Conservation (phyloP, 2,888 invertebrate species). For the Limenitis camilla region DNA sequence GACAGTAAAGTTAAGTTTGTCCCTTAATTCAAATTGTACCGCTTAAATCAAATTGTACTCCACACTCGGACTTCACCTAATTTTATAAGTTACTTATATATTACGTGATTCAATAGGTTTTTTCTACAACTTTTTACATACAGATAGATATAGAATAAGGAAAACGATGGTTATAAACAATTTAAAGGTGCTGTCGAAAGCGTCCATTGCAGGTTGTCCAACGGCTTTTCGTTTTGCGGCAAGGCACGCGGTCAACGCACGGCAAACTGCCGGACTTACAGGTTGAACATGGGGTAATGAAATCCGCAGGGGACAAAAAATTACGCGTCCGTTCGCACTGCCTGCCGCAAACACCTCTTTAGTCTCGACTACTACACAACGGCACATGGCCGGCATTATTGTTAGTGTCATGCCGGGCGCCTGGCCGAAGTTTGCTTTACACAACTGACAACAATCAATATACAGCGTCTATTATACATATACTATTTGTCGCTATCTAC, state of each 20-base stretch:
- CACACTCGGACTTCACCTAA: too few relatives aligned
- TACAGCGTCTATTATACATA: too few relatives aligned
- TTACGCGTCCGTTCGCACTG: constrained; percentile 50
- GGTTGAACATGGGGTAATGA: constrained; percentile 70
- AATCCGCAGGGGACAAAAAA: constrained; percentile 70
- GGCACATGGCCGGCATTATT: constrained; percentile 24
- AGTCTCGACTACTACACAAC: constrained; percentile 57
- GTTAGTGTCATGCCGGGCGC: neutral
- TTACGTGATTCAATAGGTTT: too few relatives aligned
- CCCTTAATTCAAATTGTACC: too few relatives aligned
- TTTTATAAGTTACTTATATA: too few relatives aligned
- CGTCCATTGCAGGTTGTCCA: constrained; percentile 52
- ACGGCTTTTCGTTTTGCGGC: constrained; percentile 56
- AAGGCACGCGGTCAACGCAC: constrained; percentile 67
- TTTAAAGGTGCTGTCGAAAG: constrained; percentile 45
- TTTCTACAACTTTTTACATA: neutral
- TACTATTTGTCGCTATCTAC: too few relatives aligned
- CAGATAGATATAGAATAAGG: constrained; percentile 7
- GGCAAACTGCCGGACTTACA: constrained; percentile 72
- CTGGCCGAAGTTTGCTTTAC: neutral
- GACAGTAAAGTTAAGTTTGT: too few relatives aligned
- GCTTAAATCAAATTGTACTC: too few relatives aligned
- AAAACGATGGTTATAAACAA: constrained; percentile 25
- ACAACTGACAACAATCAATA: too few relatives aligned
- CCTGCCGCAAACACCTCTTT: constrained; percentile 44